Base-by-base conservation (phyloP, 2,888 invertebrate genomes). In the Orthosia incerta region DNA sequence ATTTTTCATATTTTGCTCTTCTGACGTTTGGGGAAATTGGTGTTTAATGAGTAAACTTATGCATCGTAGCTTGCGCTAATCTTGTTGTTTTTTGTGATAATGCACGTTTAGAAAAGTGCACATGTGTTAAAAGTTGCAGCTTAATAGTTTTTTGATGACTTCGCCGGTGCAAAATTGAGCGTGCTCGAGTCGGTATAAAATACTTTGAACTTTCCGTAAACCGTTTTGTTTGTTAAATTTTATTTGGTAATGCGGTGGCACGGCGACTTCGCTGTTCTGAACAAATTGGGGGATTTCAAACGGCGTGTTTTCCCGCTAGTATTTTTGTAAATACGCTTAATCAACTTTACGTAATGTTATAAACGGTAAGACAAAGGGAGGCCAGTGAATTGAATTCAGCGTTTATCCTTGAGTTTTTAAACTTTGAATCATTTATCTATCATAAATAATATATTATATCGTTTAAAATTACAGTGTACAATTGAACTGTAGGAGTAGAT, bases 31-130 rank as follows among this genome's bases (percentile, higher is more conserved):
- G 86, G 84, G 78, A 93, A 91, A 92, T 91, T 89, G 91, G 88
- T 87, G 80, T 91, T 91, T 92, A 92, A 92, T 92, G 89, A 93
- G 89, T 87, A 87, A 92, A 92, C 89, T 93, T 90, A 90, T 91
- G 90, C 90, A 89, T 86, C 86, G 86, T 74, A 70, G 87, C 87
- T 86, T 82, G 79, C 81, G 81, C 83, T 88, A 87, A 88, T 89
- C 88, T 88, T 85, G 80, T 85, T 88, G 82, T 63, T 78, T 80
- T 75, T 77, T 67, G 63, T 75, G 68, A 86, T 87, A 88, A 87
- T 86, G 87, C 84, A 87, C 84, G 71, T 87, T 89, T 88, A 88
- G 85, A 86, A 89, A 87, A 89, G 82, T 88, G 85, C 87, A 88
- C 87, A 85, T 89, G 84, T 84, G 87, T 88, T 88, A 76, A 86